Evolutionary conservation across 2,888 invertebrate genomes (phyloP), one percentile per base, ranked within the genome.

Genomic region (Polyploca ridens): DNA sequence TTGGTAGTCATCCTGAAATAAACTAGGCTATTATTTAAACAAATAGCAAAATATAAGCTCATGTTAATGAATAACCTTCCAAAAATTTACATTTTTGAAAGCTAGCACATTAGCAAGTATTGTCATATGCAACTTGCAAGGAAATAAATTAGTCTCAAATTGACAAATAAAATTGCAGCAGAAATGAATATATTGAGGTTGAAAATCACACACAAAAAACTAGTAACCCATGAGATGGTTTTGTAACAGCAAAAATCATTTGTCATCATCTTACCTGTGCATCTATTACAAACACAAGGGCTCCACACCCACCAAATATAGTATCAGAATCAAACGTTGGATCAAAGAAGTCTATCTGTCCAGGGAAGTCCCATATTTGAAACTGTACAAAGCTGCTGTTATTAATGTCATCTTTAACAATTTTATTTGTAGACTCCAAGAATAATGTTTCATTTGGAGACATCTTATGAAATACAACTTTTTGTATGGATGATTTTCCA

Each of bases 401-500:
- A 79, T 98, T 98, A 70, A 99, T 98, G 85, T 99, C 99, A 93
- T 99, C 99, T 92, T 99, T 99, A 4, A 99, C 98, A 76, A 99
- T 98, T 95, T 99, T 99, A 88, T 98, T 99, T 62, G 99, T 99
- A 73, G 99, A 99, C 90, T 99, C 99, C 72, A 99, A 94, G 87
- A 99, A 99, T 64, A 99, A 94, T 0, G 99, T 99, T 94, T 99
- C 99, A 93, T 99, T 99, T 1, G 99, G 99, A 3, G 99, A 99
- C 98, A 99, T 99, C 94, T 99, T 99, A 90, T 99, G 99, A 88
- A 99, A 99, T n/a, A 99, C 99, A 5, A 99, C 99, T 95, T 99
- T 99, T 87, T 99, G 99, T 83, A 99, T 99, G 0, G 99, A 99
- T 63, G 99, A 99, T 90, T 99, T 99, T 62, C 99, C 99, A 82